These are phyloP conservation scores for Hyles euphorbiae DNA, from an alignment of 1,140 invertebrate species.

Conservation along the genomic window DNA sequence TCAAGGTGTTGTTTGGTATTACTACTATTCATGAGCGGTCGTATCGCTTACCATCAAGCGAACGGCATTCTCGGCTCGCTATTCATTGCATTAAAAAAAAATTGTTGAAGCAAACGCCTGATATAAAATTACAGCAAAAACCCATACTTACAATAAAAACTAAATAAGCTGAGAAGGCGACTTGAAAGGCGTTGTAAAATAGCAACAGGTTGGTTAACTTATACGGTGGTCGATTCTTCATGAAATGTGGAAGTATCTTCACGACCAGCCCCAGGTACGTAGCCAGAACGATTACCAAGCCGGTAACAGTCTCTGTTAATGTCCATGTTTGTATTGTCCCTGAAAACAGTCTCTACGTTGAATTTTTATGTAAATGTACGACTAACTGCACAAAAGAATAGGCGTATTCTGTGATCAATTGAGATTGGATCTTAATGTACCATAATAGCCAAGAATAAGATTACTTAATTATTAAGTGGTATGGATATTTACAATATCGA, in stretches of 20 bases:
- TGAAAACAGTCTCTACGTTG: constrained; percentile 1
- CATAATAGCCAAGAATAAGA: no score
- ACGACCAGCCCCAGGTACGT: constrained; percentile 79
- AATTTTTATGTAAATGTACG: no score
- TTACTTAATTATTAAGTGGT: no score
- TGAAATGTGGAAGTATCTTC: constrained; percentile 80
- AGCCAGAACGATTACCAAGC: constrained; percentile 62
- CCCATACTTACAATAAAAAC: constrained; percentile 73
- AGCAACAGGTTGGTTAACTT: constrained; percentile 79
- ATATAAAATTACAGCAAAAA: constrained; percentile 21
- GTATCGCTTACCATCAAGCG: no score
- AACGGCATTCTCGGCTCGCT: no score
- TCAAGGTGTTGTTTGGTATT: no score
- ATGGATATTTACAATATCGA: no score
- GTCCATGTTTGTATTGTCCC: constrained; percentile 40
- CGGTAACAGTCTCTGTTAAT: constrained; percentile 33
- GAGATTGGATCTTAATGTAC: no score
- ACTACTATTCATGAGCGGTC: no score
- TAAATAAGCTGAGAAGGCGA: constrained; percentile 80
- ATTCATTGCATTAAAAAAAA: constrained; percentile 1
- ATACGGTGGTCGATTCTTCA: constrained; percentile 81
- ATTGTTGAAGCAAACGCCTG: constrained; percentile 8
- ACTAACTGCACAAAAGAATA: no score
- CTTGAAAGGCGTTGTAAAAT: constrained; percentile 83
- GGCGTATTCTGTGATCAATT: no score